Base-by-base conservation (phyloP, 2,888 invertebrate species). In the Melinaea marsaeus region DNA sequence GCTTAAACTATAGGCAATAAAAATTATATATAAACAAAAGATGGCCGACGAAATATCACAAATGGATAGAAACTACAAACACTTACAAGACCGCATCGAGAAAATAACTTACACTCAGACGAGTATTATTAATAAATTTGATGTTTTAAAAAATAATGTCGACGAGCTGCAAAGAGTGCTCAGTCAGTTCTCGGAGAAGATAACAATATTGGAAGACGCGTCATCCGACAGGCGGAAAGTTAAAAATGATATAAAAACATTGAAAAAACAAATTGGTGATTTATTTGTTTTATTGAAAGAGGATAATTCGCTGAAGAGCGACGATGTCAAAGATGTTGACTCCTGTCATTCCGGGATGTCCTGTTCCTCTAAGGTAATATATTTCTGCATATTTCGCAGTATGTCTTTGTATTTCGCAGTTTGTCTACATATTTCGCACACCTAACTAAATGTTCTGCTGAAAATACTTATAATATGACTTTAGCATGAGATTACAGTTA, bases 271-370 rank as follows among this genome's bases (percentile, higher is more conserved):
- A 58, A 80, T 90, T 62, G 86, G 89, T 51, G 88, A 89, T 55
- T 67, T 90, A 2, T 87, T 78, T 51, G 76, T 78, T 2, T 81
- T 85, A 5, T 85, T 88, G 3, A 88, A 87, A 61, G 88, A 88
- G 22, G 86, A 88, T 1, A 78, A 77, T 3, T 84, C 83, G 0
- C 65, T 73, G 4, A 71, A 75, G 0, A 81, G 81, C 54, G 78
- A 79, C 6, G 85, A 84, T 46, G 76, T 80, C 0, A 80, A 79
- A 2, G 88, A 88, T 5, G 72, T 79, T 0, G 89, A 89, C 58
- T 89, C 89, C 0, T 81, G 83, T 58, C 88, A 89, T 69, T 90
- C 89, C 2, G 87, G 84, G 9, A 73, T 86, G 60, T 89, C 90
- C 22, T 77, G 79, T 60, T 86, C 87, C 37, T 89, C 89, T 2